These are phyloP conservation scores for Oplegnathus fasciatus DNA, from an alignment of 2,113 vertebrate genomes.

Conservation along the genomic window DNA sequence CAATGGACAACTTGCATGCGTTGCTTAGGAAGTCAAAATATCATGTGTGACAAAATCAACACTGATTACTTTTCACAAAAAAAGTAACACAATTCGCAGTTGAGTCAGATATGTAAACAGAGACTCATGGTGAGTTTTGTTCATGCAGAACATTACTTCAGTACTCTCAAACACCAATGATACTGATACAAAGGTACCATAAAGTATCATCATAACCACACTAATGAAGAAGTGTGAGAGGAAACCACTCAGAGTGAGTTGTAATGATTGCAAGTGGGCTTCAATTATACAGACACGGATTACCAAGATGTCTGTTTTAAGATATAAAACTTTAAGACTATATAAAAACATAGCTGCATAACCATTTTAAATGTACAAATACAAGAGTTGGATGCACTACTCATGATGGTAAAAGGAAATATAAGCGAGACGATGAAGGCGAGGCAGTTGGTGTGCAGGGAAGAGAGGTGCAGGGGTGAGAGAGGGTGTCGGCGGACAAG, in stretches of 20 bases:
- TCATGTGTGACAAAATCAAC: not conserved
- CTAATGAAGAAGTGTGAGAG: not conserved
- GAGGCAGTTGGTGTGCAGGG: not conserved
- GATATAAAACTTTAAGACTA: constrained; percentile 21
- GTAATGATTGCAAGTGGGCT: not conserved
- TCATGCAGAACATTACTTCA: constrained; percentile 41
- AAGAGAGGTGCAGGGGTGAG: constrained; percentile 7
- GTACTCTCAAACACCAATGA: constrained; percentile 26
- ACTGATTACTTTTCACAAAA: constrained; percentile 20
- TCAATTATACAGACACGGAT: constrained; percentile 28
- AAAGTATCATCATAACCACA: constrained; percentile 32
- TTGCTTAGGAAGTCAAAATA: constrained; percentile 17
- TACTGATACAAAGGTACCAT: constrained; percentile 16
- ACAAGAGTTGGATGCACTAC: not conserved
- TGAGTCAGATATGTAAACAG: not conserved
- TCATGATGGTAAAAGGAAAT: not conserved
- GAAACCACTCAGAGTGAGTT: not conserved
- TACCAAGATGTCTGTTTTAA: constrained; percentile 32
- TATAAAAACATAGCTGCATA: not conserved
- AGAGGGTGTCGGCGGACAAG: constrained; percentile 45
- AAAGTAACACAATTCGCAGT: constrained; percentile 16
- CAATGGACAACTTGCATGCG: constrained; percentile 55
- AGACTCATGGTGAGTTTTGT: constrained; percentile 27
- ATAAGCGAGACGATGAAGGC: constrained; percentile 18
- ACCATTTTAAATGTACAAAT: not conserved